A percentile compares a stretch with the other conserved stretches of the same genome.
Conservation (phyloP, 2,113 vertebrate genomes). For the Cyrtonyx montezumae region DNA sequence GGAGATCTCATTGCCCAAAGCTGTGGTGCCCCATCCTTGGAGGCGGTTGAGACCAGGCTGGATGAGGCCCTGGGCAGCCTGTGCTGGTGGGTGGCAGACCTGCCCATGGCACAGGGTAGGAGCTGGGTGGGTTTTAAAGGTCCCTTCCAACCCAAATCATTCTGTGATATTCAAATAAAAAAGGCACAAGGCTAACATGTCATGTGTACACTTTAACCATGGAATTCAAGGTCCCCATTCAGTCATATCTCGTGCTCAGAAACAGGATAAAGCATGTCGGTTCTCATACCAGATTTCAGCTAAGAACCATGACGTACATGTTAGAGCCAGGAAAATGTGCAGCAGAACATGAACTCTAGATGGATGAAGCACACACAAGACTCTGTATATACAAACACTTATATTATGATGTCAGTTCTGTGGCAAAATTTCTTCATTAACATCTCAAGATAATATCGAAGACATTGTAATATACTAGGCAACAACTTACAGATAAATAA, state of each 20-base stretch:
- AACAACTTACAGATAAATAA: not conserved
- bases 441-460: not conserved
- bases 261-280: fast-evolving
- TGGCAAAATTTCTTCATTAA: not conserved
- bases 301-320: not conserved
- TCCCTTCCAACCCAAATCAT: too few species aligned
- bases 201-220: fast-evolving
- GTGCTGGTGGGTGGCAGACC: too few species aligned
- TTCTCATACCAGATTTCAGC: not conserved
- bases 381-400: not conserved
- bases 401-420: not conserved
- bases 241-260: fast-evolving
- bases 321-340: not conserved
- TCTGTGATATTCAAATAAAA: not conserved
- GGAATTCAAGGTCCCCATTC: not conserved
- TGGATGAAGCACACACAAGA: not conserved
- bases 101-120: too few species aligned
- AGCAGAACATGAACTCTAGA: not conserved
- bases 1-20: too few species aligned
- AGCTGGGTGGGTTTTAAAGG: too few species aligned
- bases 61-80: too few species aligned
- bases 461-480: not conserved
- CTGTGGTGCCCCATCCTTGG: too few species aligned
- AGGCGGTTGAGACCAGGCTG: too few species aligned
- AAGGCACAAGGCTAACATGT: not conserved